Percentiles rank a stretch among this genome's conserved stretches.
Conservation (phyloP, 2,797 vertebrate genomes). For the Liasis olivaceus region DNA sequence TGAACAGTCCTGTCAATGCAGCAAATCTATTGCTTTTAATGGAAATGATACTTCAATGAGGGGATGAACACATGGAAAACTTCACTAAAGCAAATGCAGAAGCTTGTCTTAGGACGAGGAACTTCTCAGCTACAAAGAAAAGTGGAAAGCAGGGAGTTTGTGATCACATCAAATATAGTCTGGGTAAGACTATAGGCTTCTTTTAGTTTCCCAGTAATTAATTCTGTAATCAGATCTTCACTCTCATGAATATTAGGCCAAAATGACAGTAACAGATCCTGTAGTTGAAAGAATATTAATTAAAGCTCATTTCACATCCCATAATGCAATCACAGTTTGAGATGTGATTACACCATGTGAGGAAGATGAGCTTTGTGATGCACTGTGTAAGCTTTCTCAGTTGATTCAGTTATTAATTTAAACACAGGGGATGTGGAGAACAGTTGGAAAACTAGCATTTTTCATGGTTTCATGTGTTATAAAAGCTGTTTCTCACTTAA, state of each 20-base stretch:
- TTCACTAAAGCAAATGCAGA: neutral
- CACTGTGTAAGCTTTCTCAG: constrained; percentile 54
- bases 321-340: constrained; percentile 48
- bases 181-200: neutral
- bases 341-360: constrained; percentile 44
- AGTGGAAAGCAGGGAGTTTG: constrained; percentile 15
- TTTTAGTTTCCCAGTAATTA: constrained; percentile 40
- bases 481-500: constrained; percentile 52
- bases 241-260: constrained; percentile 58
- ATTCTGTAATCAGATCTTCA: constrained; percentile 42
- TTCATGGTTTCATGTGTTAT: constrained; percentile 49
- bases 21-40: neutral
- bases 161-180: constrained; percentile 4
- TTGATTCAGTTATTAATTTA: constrained; percentile 60
- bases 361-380: constrained; percentile 56
- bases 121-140: constrained; percentile 7
- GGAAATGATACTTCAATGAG: neutral
- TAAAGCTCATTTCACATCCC: constrained; percentile 56
- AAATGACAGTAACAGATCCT: constrained; percentile 56
- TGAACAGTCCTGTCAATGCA: neutral
- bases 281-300: constrained; percentile 66
- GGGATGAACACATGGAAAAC: neutral
- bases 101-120: neutral
- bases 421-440: constrained; percentile 36
- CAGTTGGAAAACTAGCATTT: constrained; percentile 41